Evolutionary conservation across 1,140 invertebrate species (phyloP).

Genomic region (Plectus sambesii): DNA sequence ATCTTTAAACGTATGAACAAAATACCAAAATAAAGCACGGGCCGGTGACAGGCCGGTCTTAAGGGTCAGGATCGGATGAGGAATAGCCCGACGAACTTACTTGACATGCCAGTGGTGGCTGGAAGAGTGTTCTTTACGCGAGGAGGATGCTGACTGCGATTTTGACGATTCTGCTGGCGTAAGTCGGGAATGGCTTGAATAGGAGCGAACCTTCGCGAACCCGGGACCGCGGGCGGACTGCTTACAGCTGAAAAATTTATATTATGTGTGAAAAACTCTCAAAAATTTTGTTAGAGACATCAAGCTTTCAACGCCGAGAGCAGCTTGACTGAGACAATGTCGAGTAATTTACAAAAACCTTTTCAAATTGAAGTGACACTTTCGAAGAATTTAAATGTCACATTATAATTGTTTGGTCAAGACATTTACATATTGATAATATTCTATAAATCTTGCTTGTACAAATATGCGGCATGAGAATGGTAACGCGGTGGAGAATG

Average conservation of each 20-base stretch:
- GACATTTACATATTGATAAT: too few species aligned
- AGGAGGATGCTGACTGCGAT: constrained; percentile 26
- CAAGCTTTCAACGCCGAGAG: too few species aligned
- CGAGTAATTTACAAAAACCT: too few species aligned
- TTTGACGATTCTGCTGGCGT: constrained; percentile 34
- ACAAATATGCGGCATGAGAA: too few species aligned
- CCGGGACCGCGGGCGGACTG: constrained; percentile 15
- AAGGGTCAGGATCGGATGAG: constrained; percentile 3
- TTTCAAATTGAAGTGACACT: too few species aligned
- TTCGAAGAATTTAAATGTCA: too few species aligned
- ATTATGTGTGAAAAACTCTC: too few species aligned
- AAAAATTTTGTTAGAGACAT: too few species aligned
- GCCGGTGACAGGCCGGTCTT: not conserved
- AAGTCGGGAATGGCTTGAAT: constrained; percentile 40
- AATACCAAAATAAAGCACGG: not conserved
- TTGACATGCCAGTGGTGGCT: constrained; percentile 18
- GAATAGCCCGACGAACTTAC: constrained; percentile 10
- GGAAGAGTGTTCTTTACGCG: constrained; percentile 14
- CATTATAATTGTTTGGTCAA: too few species aligned
- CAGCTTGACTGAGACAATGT: too few species aligned
- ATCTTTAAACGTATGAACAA: not conserved
- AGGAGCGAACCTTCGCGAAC: constrained; percentile 39
- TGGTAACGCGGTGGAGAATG: too few species aligned
- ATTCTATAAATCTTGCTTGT: too few species aligned
- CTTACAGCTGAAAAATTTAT: constrained; percentile 9